Evolutionary conservation across 2,797 vertebrate genomes (phyloP), one percentile per base, ranked within the genome.

Genomic region (Ispidina picta): DNA sequence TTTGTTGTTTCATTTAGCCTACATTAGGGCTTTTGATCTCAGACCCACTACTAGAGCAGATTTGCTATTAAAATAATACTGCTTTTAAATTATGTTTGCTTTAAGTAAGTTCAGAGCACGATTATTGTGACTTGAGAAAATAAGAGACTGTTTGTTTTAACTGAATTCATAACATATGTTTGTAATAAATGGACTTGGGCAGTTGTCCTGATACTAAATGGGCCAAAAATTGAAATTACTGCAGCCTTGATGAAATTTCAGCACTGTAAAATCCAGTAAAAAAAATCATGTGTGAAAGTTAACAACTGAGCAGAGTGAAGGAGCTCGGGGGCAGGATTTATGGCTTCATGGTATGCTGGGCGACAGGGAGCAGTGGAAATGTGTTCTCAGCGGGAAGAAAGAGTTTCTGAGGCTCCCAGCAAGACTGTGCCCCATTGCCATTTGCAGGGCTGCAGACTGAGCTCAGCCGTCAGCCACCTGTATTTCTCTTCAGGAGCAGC

Each of bases 121-220:
- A 86, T 95, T 95, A 89, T 93, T 93, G 86, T 86, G 90, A 85
- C 83, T 94, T 92, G 65, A 71, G 58, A 92, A 95, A 93, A 95
- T 92, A 96, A 88, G 52, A 88, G 90, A 77, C 68, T 94, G 66
- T 92, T 96, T 94, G 87, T 96, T 96, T 95, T 92, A 90, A 76
- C 78, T 44, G 85, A 95, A 91, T 88, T 90, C 71, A 90, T 88
- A 92, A 86, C 94, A 95, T 71, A 69, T 94, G 92, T 90, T 96
- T 91, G 86, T 91, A 93, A 94, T 94, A 93, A 93, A 92, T 80
- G 72, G 72, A 35, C 65, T 77, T 43, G 83, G 78, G 54, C 72
- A 69, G 58, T 91, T 95, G 46, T 96, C 64, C 89, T 84, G 69
- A 23, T 62, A 39, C 41, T 74, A 81, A 94, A 89, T 89, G 43